Conservation (phyloP, 2,113 vertebrate species). For the Reinhardtius hippoglossoides region DNA sequence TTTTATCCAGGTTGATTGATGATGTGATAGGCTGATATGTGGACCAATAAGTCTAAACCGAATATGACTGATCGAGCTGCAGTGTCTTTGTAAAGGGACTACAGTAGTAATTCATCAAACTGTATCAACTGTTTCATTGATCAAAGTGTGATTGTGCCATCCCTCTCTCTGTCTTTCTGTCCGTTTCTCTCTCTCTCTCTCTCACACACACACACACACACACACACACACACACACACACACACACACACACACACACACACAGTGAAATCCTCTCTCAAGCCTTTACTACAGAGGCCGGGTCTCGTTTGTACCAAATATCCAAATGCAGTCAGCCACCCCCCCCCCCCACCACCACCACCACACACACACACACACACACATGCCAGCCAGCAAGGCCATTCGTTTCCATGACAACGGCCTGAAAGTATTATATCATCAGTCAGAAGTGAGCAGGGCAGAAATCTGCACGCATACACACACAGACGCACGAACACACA, state of each 20-base stretch:
- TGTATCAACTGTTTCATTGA: not conserved
- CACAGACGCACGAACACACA: no score
- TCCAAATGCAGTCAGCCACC: constrained; percentile 13
- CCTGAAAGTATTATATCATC: constrained; percentile 69
- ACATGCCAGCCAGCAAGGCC: constrained; percentile 43
- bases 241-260: not conserved
- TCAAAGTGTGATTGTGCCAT: constrained; percentile 8
- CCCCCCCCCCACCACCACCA: not conserved
- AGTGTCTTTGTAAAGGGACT: not conserved
- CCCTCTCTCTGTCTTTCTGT: not conserved
- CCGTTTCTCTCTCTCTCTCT: not conserved
- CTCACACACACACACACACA: not conserved
- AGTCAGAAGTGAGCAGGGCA: constrained; percentile 33
- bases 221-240: constrained; percentile 3
- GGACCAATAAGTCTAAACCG: not conserved
- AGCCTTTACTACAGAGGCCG: constrained; percentile 50
- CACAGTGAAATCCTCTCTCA: constrained; percentile 35
- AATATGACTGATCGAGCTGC: not conserved
- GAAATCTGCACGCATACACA: not conserved
- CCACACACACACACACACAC: not conserved
- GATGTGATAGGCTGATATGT: not conserved
- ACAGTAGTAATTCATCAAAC: constrained; percentile 8
- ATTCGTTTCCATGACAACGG: constrained; percentile 64
- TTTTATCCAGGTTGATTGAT: not conserved
- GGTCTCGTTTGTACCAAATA: constrained; percentile 8